These are phyloP conservation scores for Eristalinus aeneus DNA, from an alignment of 2,888 invertebrate genomes.

Conservation along the genomic window DNA sequence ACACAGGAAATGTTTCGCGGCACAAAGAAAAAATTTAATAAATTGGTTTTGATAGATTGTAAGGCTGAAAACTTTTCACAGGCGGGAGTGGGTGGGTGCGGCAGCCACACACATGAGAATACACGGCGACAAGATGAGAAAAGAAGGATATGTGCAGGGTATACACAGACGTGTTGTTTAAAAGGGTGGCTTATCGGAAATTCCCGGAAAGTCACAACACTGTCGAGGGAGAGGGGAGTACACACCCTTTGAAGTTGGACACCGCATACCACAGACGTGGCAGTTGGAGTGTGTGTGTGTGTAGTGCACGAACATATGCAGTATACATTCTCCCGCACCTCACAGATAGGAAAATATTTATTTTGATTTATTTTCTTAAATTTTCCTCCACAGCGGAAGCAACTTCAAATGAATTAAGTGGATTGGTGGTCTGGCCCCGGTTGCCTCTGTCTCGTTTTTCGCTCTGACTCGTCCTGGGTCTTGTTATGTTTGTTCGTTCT, in stretches of 20 bases:
- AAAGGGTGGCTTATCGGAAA: slow-evolving; percentile 62
- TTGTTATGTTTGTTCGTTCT: slow-evolving; percentile 21
- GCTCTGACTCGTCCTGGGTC: slow-evolving; percentile 16
- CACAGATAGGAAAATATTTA: slow-evolving; percentile 55
- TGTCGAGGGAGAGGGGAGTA: slow-evolving; percentile 4
- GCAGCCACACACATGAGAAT: slow-evolving; percentile 6
- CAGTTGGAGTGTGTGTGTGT: background rate
- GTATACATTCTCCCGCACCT: slow-evolving; percentile 23
- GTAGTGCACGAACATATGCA: slow-evolving; percentile 35
- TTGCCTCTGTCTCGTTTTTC: background rate
- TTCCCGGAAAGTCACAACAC: slow-evolving; percentile 45
- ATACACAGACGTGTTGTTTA: slow-evolving; percentile 21
- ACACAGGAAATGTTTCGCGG: slow-evolving; percentile 70
- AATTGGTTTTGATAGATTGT: slow-evolving; percentile 72
- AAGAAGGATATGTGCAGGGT: slow-evolving; percentile 19
- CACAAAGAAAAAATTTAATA: slow-evolving; percentile 68
- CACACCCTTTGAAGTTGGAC: slow-evolving; percentile 52
- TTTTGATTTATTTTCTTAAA: slow-evolving; percentile 65
- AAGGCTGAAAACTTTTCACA: slow-evolving; percentile 60
- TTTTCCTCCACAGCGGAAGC: slow-evolving; percentile 40
- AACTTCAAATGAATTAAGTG: slow-evolving; percentile 55
- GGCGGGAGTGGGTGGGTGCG: slow-evolving; percentile 50
- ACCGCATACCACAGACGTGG: slow-evolving; percentile 5
- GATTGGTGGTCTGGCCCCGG: slow-evolving; percentile 20
- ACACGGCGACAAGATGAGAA: slow-evolving; percentile 7